Conservation (phyloP, 2,113 vertebrate species). For the Gadus macrocephalus region DNA sequence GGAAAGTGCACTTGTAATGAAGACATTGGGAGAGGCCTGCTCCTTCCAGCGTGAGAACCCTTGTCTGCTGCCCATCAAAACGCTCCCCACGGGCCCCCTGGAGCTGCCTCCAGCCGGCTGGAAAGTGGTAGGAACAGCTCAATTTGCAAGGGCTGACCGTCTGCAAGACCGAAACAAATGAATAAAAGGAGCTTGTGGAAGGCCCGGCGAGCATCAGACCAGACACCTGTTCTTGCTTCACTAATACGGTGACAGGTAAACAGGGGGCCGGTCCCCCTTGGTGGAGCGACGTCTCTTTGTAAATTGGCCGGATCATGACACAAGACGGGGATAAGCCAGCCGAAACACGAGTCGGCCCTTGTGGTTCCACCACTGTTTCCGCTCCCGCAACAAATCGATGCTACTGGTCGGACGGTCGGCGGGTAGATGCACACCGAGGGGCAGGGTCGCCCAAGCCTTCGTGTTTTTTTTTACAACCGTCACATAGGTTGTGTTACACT, state of each 20-base stretch:
- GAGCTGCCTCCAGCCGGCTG: slow-evolving; percentile 42
- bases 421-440: slow-evolving; percentile 1
- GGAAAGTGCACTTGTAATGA: background rate
- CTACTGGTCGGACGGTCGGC: background rate
- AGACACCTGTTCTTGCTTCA: slow-evolving; percentile 53
- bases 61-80: slow-evolving; percentile 37
- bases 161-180: slow-evolving; percentile 36
- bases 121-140: slow-evolving; percentile 44
- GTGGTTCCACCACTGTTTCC: background rate
- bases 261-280: slow-evolving; percentile 10
- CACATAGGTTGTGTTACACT: slow-evolving; percentile 10
- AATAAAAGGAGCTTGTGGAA: slow-evolving; percentile 15
- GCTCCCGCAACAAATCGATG: slow-evolving; percentile 7
- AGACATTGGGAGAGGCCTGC: slow-evolving; percentile 39
- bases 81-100: slow-evolving; percentile 31
- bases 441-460: slow-evolving; percentile 3
- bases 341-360: background rate
- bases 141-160: slow-evolving; percentile 41
- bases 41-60: slow-evolving; percentile 21
- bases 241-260: slow-evolving; percentile 44
- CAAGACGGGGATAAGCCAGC: too few relatives aligned
- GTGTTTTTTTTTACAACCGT: slow-evolving; percentile 23
- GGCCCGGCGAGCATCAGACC: slow-evolving; percentile 40
- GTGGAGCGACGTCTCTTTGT: slow-evolving; percentile 23
- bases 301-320: slow-evolving; percentile 28